Conservation (phyloP, 2,113 vertebrate species). For the Sorex fumeus region DNA sequence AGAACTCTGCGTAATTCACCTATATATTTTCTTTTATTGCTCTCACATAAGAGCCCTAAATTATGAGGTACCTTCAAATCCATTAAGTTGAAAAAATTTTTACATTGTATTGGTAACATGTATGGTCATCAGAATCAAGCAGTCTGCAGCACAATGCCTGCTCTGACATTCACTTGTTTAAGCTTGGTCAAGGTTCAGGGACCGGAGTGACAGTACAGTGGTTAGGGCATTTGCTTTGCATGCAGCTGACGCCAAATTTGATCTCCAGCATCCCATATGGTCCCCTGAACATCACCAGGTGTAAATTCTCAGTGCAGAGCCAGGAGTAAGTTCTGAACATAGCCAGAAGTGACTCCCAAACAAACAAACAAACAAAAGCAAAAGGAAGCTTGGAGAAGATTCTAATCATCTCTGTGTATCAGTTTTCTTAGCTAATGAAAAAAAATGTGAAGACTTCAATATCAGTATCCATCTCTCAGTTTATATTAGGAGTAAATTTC, state of each 20-base stretch:
- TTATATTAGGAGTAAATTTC: slow-evolving; percentile 55
- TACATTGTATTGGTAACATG: not conserved
- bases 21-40: slow-evolving; percentile 1
- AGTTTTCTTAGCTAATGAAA: slow-evolving; percentile 39
- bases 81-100: not conserved
- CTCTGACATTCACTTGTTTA: not conserved
- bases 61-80: not conserved
- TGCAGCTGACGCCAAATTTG: too few species aligned
- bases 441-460: not conserved
- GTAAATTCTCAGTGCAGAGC: too few species aligned
- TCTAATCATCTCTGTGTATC: not conserved
- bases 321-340: too few species aligned
- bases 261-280: too few species aligned
- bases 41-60: slow-evolving; percentile 51
- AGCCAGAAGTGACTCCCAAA: too few species aligned
- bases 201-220: too few species aligned
- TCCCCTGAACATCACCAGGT: too few species aligned
- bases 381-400: not conserved
- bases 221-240: too few species aligned
- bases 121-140: slow-evolving; percentile 4
- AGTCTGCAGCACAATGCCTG: not conserved
- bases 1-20: not conserved
- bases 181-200: not conserved
- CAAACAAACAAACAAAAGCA: too few species aligned
- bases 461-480: slow-evolving; percentile 2